These are phyloP conservation scores for Carabus problematicus DNA, from an alignment of 2,888 invertebrate genomes.

Conservation along the genomic window DNA sequence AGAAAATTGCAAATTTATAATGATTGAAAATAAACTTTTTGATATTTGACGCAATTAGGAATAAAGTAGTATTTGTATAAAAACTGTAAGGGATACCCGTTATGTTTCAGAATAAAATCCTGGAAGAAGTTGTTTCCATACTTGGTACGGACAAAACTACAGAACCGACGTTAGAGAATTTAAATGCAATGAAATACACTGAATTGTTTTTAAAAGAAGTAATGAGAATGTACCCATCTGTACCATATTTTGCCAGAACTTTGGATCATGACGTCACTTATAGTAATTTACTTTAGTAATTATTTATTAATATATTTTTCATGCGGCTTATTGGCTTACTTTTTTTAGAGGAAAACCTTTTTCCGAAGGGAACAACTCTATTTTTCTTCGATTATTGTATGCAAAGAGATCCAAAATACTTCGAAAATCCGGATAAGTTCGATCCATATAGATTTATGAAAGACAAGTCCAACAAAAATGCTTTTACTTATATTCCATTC, in stretches of 20 bases:
- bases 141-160: slow-evolving; percentile 54
- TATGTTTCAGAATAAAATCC: slow-evolving; percentile 53
- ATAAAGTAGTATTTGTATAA: not conserved
- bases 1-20: not conserved
- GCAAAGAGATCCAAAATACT: slow-evolving; percentile 50
- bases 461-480: slow-evolving; percentile 50
- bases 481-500: slow-evolving; percentile 53
- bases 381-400: slow-evolving; percentile 47
- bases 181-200: slow-evolving; percentile 55
- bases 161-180: slow-evolving; percentile 52
- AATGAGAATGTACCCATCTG: slow-evolving; percentile 53
- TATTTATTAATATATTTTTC: not conserved
- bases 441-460: slow-evolving; percentile 54
- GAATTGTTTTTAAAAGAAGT: slow-evolving; percentile 47
- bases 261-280: slow-evolving; percentile 53
- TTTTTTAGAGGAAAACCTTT: slow-evolving; percentile 47
- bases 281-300: slow-evolving; percentile 48
- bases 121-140: slow-evolving; percentile 58
- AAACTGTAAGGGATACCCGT: not conserved
- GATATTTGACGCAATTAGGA: not conserved
- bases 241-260: slow-evolving; percentile 52
- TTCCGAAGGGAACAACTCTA: slow-evolving; percentile 47
- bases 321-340: not conserved
- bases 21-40: not conserved
- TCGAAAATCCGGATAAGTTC: slow-evolving; percentile 51